A percentile compares a stretch with the other conserved stretches of the same genome.
These are phyloP conservation scores for Crotalus adamanteus DNA, from an alignment of 2,797 vertebrate species.

Conservation along the genomic window DNA sequence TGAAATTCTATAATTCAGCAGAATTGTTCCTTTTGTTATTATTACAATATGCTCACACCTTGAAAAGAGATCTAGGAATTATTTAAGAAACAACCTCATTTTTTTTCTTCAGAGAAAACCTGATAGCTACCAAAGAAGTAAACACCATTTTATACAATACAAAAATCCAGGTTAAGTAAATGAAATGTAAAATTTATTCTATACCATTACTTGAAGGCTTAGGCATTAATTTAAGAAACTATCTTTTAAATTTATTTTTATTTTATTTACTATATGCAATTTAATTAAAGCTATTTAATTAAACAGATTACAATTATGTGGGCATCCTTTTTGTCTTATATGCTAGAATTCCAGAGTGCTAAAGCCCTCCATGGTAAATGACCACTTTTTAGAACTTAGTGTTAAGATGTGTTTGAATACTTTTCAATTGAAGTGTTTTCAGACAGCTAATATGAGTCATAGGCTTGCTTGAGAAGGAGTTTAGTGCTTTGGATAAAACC, in stretches of 20 bases:
- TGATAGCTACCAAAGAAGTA: not conserved
- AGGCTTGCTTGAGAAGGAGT: slow-evolving; percentile 63
- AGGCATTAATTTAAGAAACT: not conserved
- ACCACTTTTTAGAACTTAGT: slow-evolving; percentile 59
- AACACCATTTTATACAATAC: too few species aligned
- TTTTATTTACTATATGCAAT: not conserved
- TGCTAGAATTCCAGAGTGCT: slow-evolving; percentile 26
- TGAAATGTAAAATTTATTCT: not conserved
- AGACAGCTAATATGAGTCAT: slow-evolving; percentile 60
- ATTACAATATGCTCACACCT: not conserved
- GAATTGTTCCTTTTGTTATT: slow-evolving; percentile 6
- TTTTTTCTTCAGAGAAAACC: not conserved
- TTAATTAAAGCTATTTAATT: not conserved
- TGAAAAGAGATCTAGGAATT: not conserved
- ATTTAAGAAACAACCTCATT: not conserved
- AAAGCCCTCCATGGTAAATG: slow-evolving; percentile 50
- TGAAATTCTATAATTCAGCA: not conserved
- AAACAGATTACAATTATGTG: not conserved
- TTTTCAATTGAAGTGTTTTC: slow-evolving; percentile 65
- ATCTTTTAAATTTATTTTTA: not conserved
- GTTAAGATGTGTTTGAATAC: slow-evolving; percentile 61
- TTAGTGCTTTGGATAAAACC: slow-evolving; percentile 66
- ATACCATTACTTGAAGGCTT: not conserved
- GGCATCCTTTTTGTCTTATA: not conserved
- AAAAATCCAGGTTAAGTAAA: not conserved